phyloP scores from a whole-genome alignment of 2,113 vertebrate genomes.

The Phoxinus phoxinus region DNA sequence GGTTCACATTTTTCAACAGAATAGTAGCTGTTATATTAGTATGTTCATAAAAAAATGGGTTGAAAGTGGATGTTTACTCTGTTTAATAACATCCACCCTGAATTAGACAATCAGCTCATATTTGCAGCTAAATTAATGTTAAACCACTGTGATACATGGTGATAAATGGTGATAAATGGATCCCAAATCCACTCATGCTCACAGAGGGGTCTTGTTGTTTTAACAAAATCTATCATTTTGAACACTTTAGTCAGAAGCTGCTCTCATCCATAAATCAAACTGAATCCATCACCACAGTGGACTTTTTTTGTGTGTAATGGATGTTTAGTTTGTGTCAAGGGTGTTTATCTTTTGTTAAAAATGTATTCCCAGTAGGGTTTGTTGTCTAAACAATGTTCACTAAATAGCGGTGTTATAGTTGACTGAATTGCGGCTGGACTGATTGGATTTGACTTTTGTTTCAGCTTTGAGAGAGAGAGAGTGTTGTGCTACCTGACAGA shows the following conservation, averaged over 20 bases:
- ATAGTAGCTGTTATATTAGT: neutral
- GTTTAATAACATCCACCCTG: neutral
- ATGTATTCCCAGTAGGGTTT: neutral
- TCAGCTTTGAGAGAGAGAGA: slow-evolving; percentile 27
- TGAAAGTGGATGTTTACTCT: neutral
- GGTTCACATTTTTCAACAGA: neutral
- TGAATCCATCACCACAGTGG: neutral
- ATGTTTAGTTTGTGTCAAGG: slow-evolving; percentile 16
- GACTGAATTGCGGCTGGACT: neutral
- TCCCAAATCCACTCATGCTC: neutral
- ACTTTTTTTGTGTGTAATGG: neutral
- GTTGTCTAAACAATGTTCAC: neutral
- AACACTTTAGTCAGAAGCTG: neutral
- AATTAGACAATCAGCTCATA: neutral
- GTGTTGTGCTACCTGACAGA: slow-evolving; percentile 40
- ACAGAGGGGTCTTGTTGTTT: neutral
- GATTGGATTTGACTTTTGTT: slow-evolving; percentile 22
- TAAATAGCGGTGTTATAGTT: neutral
- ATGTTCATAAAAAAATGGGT: neutral
- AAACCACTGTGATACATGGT: neutral
- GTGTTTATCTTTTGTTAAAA: neutral
- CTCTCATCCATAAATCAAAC: slow-evolving; percentile 3
- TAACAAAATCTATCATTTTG: neutral
- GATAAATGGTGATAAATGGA: slow-evolving; percentile 7
- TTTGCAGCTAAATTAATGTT: neutral